These are phyloP conservation scores for Crocodylus rhombifer DNA, from an alignment of 2,797 vertebrate genomes.

Conservation along the genomic window DNA sequence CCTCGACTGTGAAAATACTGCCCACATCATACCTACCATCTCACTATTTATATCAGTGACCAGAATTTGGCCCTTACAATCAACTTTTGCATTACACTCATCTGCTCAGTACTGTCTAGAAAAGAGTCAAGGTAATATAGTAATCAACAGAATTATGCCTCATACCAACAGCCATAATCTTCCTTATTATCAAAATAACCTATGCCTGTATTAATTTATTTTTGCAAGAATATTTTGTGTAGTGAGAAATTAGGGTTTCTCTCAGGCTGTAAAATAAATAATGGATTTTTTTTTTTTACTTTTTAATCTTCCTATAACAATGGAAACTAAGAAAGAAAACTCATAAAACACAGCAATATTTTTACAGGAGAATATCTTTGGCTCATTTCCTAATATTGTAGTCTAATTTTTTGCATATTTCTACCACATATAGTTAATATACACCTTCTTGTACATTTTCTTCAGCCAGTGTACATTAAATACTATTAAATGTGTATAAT, in stretches of 20 bases:
- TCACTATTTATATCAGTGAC: no score
- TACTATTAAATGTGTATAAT: neutral
- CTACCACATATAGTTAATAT: fast-evolving
- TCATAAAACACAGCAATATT: neutral
- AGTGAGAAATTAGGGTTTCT: neutral
- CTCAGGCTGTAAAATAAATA: neutral
- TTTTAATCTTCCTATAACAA: neutral
- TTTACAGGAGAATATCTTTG: neutral
- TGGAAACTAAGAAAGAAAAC: neutral
- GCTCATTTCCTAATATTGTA: fast-evolving
- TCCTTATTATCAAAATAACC: neutral
- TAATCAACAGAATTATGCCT: neutral
- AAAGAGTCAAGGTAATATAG: neutral
- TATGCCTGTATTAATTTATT: neutral
- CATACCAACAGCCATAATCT: neutral
- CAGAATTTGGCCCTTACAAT: neutral
- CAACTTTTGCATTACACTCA: neutral
- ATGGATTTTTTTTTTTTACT: neutral
- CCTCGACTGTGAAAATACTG: no score
- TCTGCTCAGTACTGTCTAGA: neutral
- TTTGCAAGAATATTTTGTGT: neutral
- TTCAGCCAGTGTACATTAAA: neutral
- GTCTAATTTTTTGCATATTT: neutral
- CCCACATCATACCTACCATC: no score
- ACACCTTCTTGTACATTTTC: neutral